Evolutionary conservation across 1,140 invertebrate species (phyloP).

Genomic region (Camponotus floridanus): DNA sequence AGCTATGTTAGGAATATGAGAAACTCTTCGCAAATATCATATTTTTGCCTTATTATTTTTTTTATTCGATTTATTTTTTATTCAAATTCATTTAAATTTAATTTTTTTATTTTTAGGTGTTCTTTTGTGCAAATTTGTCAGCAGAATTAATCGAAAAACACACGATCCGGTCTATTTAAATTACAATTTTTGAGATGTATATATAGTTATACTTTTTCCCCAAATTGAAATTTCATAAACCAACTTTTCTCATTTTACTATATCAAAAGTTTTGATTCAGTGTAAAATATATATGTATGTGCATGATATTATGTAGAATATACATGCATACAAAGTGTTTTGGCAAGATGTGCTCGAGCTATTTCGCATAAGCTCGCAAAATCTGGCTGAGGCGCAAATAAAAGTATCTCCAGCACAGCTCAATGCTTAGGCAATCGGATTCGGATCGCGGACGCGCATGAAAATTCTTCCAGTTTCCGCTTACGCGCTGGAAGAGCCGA

Average conservation of each 20-base stretch:
- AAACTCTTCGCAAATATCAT: not conserved
- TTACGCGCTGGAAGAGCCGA: not conserved
- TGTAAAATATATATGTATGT: not conserved
- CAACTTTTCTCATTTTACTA: not conserved
- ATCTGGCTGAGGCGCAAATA: constrained; percentile 22
- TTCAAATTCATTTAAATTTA: not conserved
- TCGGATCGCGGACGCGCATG: constrained; percentile 23
- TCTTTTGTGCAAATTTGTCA: not conserved
- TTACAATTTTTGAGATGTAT: not conserved
- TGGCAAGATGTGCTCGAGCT: constrained; percentile 20
- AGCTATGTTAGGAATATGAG: not conserved
- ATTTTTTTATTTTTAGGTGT: not conserved
- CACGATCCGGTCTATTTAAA: not conserved
- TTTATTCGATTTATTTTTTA: not conserved
- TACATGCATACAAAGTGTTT: constrained; percentile 14
- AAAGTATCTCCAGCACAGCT: constrained; percentile 28
- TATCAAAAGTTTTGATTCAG: not conserved
- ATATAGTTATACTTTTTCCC: not conserved
- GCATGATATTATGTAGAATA: not conserved
- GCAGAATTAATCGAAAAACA: not conserved
- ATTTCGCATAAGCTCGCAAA: constrained; percentile 36
- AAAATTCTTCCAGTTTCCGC: constrained; percentile 31
- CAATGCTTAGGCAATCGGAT: constrained; percentile 53
- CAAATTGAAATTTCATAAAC: not conserved
- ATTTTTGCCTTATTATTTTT: not conserved